These are phyloP conservation scores for Sciurus vulgaris DNA, from an alignment of 2,797 vertebrate species.

Conservation along the genomic window DNA sequence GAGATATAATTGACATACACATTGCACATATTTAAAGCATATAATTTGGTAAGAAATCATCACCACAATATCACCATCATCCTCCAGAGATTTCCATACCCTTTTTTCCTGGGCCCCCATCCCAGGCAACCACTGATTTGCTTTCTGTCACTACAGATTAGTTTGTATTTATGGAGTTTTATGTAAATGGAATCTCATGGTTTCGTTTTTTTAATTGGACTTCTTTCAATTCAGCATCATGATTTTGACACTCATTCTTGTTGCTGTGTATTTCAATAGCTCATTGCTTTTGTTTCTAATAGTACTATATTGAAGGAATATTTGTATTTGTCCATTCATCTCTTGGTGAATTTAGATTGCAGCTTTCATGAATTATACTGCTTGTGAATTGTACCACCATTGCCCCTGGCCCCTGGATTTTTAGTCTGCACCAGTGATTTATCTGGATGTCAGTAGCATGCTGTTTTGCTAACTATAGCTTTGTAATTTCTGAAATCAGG, in stretches of 20 bases:
- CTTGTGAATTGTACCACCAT: not conserved
- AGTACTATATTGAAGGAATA: not conserved
- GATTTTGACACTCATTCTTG: no score
- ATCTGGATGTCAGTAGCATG: no score
- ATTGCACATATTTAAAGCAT: not conserved
- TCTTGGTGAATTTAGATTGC: not conserved
- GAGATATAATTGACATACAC: not conserved
- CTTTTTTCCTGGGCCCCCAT: accelerated
- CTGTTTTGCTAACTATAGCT: no score
- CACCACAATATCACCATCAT: not conserved
- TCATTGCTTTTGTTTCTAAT: not conserved
- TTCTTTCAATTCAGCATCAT: no score
- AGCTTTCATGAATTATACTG: not conserved
- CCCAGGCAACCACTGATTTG: no score
- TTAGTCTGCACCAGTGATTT: no score
- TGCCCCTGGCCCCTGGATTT: no score
- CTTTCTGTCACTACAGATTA: no score
- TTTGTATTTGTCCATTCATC: not conserved
- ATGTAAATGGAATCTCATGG: no score
- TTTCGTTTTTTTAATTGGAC: no score
- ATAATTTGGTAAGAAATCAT: not conserved
- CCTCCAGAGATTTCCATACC: not conserved
- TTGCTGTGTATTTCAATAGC: no score
- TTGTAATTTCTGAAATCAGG: no score
- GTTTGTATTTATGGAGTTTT: not conserved